These are phyloP conservation scores for Polia nebulosa DNA, from an alignment of 2,888 invertebrate genomes.

Conservation along the genomic window DNA sequence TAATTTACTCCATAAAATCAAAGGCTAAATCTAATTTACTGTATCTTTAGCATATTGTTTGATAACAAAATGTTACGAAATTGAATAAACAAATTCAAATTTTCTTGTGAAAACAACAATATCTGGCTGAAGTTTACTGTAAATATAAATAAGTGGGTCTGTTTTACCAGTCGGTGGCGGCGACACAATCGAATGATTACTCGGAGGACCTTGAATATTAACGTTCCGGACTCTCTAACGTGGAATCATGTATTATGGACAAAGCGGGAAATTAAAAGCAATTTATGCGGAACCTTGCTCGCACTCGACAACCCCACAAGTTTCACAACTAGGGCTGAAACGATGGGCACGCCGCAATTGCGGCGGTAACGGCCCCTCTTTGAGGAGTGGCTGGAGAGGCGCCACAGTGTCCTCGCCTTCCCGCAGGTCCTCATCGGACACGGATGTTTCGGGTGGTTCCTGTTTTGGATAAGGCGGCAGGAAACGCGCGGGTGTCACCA, in stretches of 20 bases:
- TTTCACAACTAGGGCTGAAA: constrained; percentile 44
- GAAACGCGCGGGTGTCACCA: too few relatives aligned
- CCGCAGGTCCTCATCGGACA: too few relatives aligned
- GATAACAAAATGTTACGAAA: constrained; percentile 67
- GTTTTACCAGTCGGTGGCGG: constrained; percentile 47
- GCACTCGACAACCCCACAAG: constrained; percentile 40
- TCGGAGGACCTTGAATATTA: constrained; percentile 73
- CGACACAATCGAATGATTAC: constrained; percentile 67
- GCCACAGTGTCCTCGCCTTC: too few relatives aligned
- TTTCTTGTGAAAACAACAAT: constrained; percentile 63
- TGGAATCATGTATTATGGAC: constrained; percentile 72
- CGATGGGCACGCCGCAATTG: too few relatives aligned
- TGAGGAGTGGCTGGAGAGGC: too few relatives aligned
- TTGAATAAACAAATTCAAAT: constrained; percentile 68
- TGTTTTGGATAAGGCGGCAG: too few relatives aligned
- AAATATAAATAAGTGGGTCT: constrained; percentile 70
- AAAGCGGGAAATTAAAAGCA: constrained; percentile 74
- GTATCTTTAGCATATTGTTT: constrained; percentile 65
- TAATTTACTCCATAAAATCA: constrained; percentile 68
- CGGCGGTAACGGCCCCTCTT: too few relatives aligned
- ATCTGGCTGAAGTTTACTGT: constrained; percentile 64
- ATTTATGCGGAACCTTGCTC: constrained; percentile 67
- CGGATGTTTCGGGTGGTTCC: too few relatives aligned
- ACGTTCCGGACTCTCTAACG: constrained; percentile 69
- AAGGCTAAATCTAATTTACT: constrained; percentile 65